A percentile compares a stretch with the other conserved stretches of the same genome.
These are phyloP conservation scores for Megalops atlanticus DNA, from an alignment of 2,113 vertebrate species.

Conservation along the genomic window DNA sequence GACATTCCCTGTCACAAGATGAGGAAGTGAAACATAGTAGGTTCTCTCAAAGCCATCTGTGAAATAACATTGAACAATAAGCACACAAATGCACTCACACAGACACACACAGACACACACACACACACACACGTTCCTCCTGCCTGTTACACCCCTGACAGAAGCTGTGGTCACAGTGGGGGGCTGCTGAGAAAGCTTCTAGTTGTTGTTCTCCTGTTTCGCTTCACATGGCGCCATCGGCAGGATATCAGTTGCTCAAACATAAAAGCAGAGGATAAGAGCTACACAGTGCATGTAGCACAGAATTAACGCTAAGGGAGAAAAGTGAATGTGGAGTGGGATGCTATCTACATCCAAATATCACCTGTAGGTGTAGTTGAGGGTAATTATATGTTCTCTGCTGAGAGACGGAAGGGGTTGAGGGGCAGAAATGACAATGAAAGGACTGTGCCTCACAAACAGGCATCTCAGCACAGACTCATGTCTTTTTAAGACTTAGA, in stretches of 20 bases:
- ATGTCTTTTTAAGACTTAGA: background rate
- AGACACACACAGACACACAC: background rate
- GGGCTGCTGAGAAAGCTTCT: background rate
- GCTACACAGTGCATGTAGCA: background rate
- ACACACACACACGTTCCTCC: background rate
- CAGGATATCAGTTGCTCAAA: slow-evolving; percentile 34
- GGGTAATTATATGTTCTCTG: slow-evolving; percentile 11
- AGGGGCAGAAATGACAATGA: background rate
- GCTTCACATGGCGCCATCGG: slow-evolving; percentile 39
- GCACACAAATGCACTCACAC: background rate
- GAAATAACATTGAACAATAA: no score
- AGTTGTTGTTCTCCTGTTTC: background rate
- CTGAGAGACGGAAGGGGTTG: background rate
- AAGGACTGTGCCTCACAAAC: background rate
- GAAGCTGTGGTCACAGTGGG: slow-evolving; percentile 1
- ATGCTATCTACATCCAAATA: background rate
- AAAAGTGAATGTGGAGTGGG: background rate
- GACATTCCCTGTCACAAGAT: slow-evolving; percentile 7
- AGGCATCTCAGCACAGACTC: background rate
- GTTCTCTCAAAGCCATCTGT: background rate
- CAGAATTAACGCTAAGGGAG: slow-evolving; percentile 9
- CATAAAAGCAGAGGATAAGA: background rate
- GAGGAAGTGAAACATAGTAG: background rate
- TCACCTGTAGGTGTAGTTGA: background rate
- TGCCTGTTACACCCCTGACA: background rate